Base-by-base conservation (phyloP, 2,113 vertebrate species). In the Muntiacus muntjak region DNA sequence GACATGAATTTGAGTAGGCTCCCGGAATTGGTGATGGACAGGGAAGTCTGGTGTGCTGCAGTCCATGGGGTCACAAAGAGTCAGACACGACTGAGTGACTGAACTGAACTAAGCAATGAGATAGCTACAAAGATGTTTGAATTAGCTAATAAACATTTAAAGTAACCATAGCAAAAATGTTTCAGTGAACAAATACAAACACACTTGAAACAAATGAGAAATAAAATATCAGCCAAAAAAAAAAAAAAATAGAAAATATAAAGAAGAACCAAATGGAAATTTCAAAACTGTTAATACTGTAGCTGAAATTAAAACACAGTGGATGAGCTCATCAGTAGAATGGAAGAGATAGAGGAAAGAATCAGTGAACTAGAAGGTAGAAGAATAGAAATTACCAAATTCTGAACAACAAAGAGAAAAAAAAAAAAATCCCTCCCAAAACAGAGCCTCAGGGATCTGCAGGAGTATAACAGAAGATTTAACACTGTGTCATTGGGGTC, bases 331-430 rank as follows among this genome's bases (percentile, higher is more conserved):
- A 78, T n/a, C 25, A 62, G 74, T 52, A 88, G 25, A 86, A 64
- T 81, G 40, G 52, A 83, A 50, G n/a, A 76, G 74, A 60, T 9
- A 54, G 89, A 64, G 43, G 55, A 58, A 87, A 93, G 60, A 93
- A 87, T 93, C 17, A 50, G 43, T 79, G 76, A 47, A 79, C 76
- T 79, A 6, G 26, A 79, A 79, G 43, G 14, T 79, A 30, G 26
- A 55, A 54, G 19, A 50, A 60, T 76, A 86, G 43, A 76, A 86
- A 60, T 30, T 86, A 15, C 21, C 33, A 71, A 58, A 23, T 71
- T 58, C 33, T 76, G 52, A 93, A 58, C 21, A 76, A 58, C 3
- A 58, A 23, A 86, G 4, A 76, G 52, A 74, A 58, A 76, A 7
- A n/a, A 81, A 81, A 2, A 54, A 13, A 33, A 82, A n/a, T 71